phyloP scores from a whole-genome alignment of 2,797 vertebrate species.

The Mastacembelus armatus region DNA sequence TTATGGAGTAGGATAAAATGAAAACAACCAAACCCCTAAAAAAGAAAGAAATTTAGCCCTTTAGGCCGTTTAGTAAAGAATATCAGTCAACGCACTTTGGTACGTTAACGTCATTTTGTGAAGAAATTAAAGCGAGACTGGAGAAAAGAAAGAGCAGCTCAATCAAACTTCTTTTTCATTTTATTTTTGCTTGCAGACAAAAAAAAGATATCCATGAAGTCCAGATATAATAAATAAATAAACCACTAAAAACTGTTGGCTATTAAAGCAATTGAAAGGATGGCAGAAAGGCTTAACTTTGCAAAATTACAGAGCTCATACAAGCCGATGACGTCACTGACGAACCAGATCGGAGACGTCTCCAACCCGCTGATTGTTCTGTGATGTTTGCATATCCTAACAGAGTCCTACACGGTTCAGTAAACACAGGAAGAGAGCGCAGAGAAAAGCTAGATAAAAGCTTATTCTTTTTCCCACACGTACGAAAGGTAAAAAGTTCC shows the following conservation, averaged over 20 bases:
- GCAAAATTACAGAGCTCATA: conserved; percentile 46
- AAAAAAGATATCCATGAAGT: conserved; percentile 62
- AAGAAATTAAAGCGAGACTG: not conserved
- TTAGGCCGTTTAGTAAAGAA: too few species aligned
- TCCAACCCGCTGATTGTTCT: conserved; percentile 61
- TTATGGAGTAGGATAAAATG: too few species aligned
- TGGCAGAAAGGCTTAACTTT: conserved; percentile 44
- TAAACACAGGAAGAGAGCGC: conserved; percentile 49
- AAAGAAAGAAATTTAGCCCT: too few species aligned
- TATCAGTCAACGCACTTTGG: too few species aligned
- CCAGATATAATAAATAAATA: conserved; percentile 80
- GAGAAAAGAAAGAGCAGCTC: not conserved
- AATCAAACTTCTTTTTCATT: conserved; percentile 33
- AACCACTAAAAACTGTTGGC: conserved; percentile 60
- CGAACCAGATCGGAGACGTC: too few species aligned
- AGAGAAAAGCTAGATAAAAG: conserved; percentile 47
- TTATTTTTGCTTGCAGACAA: conserved; percentile 74
- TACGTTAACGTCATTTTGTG: too few species aligned
- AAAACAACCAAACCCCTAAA: too few species aligned
- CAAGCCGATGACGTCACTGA: conserved; percentile 13
- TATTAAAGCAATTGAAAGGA: conserved; percentile 64
- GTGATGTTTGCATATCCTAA: conserved; percentile 60
- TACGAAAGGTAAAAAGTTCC: conserved; percentile 68
- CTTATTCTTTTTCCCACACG: not conserved
- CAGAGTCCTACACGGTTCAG: conserved; percentile 33